Evolutionary conservation across 1,140 invertebrate genomes (phyloP), one percentile per base, ranked within the genome.

Genomic region (Archivesica marissinica): DNA sequence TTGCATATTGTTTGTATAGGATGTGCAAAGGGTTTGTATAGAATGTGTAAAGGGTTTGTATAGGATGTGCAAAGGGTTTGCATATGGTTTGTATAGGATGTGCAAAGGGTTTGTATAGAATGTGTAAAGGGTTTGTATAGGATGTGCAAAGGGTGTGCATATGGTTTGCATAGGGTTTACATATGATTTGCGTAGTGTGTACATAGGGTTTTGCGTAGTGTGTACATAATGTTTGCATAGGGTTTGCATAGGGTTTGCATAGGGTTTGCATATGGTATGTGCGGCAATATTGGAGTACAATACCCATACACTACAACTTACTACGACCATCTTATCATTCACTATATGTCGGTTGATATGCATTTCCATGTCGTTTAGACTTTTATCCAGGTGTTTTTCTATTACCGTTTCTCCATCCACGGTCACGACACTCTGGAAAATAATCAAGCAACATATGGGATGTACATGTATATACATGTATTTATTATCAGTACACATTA

Each of bases 321-420:
- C 87, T 52, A 89, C 88, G 23, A 87, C 77, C 88, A 89, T 89
- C 38, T 80, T 89, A 33, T 79, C 78, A 13, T 79, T 79, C 66
- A 86, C 76, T 77, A 89, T 87, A 76, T 74, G 68, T 30, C 86
- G 52, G 13, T 47, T 50, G 33, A 89, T 89, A 13, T 82, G 25
- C 88, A 89, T 89, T 68, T 89, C 83, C 23, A 82, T 59, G 30
- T 80, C 78, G 17, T 83, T 78, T 47, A 85, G 39, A 30, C 82
- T 76, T 83, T 79, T 79, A 39, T 87, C 86, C n/a, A 50, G 79
- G 44, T 89, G 86, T 50, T 78, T 81, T 54, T 89, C 86, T 30
- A 86, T 75, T 68, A 87, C 83, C 28, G 50, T 64, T 20, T 82
- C 82, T 35, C 86, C 86, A 25, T 89, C 83, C 7, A 76, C 79